Evolutionary conservation across 2,113 vertebrate genomes (phyloP).

Genomic region (Xiphophorus maculatus): DNA sequence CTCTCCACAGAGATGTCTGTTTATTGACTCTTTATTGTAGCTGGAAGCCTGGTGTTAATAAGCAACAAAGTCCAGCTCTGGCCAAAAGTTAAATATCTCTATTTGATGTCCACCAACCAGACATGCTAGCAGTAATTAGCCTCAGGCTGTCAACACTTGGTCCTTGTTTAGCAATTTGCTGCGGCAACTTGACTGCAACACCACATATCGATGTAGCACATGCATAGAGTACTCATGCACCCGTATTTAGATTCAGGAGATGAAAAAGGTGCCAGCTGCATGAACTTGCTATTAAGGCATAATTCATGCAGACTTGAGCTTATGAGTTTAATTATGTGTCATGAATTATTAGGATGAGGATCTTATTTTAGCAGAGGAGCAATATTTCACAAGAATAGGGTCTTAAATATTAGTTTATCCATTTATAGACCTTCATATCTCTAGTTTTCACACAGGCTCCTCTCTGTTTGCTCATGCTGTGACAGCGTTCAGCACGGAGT

Average conservation of each 20-base stretch:
- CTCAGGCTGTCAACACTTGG: conserved; percentile 61
- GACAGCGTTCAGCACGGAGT: conserved; percentile 51
- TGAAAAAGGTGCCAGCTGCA: conserved; percentile 57
- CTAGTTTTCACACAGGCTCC: conserved; percentile 29
- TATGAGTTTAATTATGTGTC: conserved; percentile 62
- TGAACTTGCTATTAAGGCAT: conserved; percentile 51
- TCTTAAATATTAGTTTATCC: conserved; percentile 73
- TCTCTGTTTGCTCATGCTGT: conserved; percentile 57
- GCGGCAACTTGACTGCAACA: conserved; percentile 42
- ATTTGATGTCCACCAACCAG: conserved; percentile 65
- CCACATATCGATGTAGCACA: conserved; percentile 42
- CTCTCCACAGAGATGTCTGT: conserved; percentile 60
- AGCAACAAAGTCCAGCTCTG: conserved; percentile 33
- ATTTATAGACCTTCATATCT: conserved; percentile 55
- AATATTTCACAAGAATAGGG: conserved; percentile 58
- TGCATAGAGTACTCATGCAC: conserved; percentile 23
- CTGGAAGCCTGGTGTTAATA: conserved; percentile 63
- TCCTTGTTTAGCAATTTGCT: conserved; percentile 65
- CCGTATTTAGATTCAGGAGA: conserved; percentile 27
- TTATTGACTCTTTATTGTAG: conserved; percentile 72
- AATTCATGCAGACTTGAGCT: conserved; percentile 51
- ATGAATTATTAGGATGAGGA: conserved; percentile 62
- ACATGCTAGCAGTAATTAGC: conserved; percentile 72
- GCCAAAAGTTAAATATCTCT: conserved; percentile 63
- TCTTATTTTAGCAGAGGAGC: conserved; percentile 61